Evolutionary conservation across 2,888 invertebrate species (phyloP), one percentile per base, ranked within the genome.

Genomic region (Sphaeridia pumilis): DNA sequence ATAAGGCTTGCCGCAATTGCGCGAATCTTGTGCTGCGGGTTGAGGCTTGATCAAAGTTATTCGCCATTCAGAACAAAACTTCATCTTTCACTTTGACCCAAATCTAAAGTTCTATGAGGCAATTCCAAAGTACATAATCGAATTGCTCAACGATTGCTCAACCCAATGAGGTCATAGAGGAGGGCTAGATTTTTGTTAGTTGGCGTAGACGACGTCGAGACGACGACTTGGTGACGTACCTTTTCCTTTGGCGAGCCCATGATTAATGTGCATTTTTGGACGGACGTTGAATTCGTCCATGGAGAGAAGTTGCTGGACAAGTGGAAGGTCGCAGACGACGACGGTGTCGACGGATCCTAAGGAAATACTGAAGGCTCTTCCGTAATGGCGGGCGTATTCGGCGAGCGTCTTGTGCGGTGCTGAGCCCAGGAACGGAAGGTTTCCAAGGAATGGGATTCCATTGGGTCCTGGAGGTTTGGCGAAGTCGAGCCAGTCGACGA

Each of bases 191-290:
- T n/a, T n/a, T n/a, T n/a, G n/a, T n/a, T n/a, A n/a, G n/a, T n/a
- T n/a, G n/a, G n/a, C n/a, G n/a, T n/a, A n/a, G n/a, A n/a, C n/a
- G n/a, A n/a, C n/a, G n/a, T n/a, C n/a, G n/a, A n/a, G n/a, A n/a
- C n/a, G n/a, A n/a, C n/a, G n/a, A n/a, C n/a, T n/a, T n/a, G n/a
- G n/a, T n/a, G n/a, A n/a, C n/a, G 20, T 71, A 88, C 90, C 90
- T 68, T 84, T 81, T 62, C 89, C 88, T 56, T 83, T 75, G 84
- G 89, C 86, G 55, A 89, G 84, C 28, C 87, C 88, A 67, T 88
- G 87, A 0, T 88, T 87, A 5, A 67, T 61, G 69, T 80, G 85
- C 1, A 90, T 75, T 1, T 88, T 87, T 0, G 89, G 87, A 57
- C 86, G 74, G 14, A 85, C 87, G 2, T 82, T 75, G 60, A 85